Evolutionary conservation across 2,888 invertebrate genomes (phyloP).

Genomic region (Andrena bicolor): DNA sequence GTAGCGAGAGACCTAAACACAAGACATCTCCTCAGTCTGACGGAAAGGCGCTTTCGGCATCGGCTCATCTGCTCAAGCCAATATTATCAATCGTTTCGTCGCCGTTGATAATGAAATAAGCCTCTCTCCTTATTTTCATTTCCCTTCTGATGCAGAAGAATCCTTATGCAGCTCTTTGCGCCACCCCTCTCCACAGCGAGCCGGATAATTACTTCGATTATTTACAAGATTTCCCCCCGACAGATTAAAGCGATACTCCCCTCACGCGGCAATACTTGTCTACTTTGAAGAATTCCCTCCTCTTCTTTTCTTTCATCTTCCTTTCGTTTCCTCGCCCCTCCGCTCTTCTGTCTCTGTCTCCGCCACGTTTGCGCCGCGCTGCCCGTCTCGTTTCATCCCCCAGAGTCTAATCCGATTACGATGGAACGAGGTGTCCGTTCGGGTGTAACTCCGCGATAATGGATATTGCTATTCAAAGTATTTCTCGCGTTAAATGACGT

Average conservation of each 20-base stretch:
- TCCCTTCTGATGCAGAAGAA: slow-evolving; percentile 21
- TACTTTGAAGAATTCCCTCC: slow-evolving; percentile 38
- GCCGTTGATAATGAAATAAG: slow-evolving; percentile 65
- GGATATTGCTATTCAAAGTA: slow-evolving; percentile 79
- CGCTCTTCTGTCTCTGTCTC: slow-evolving; percentile 12
- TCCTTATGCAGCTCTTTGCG: slow-evolving; percentile 32
- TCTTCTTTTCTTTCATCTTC: slow-evolving; percentile 34
- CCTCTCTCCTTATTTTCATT: slow-evolving; percentile 44
- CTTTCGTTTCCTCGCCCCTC: slow-evolving; percentile 35
- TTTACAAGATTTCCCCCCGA: slow-evolving; percentile 72
- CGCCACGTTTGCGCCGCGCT: neutral
- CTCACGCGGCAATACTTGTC: slow-evolving; percentile 38
- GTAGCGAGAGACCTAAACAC: slow-evolving; percentile 44
- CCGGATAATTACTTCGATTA: slow-evolving; percentile 73
- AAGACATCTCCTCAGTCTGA: slow-evolving; percentile 31
- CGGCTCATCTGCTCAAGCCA: slow-evolving; percentile 48
- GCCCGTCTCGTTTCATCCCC: slow-evolving; percentile 40
- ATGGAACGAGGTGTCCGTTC: slow-evolving; percentile 76
- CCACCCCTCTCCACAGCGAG: slow-evolving; percentile 34
- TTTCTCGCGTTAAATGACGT: slow-evolving; percentile 78
- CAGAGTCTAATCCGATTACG: slow-evolving; percentile 78
- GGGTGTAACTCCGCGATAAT: slow-evolving; percentile 80
- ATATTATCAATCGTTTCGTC: slow-evolving; percentile 68
- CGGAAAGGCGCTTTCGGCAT: slow-evolving; percentile 27
- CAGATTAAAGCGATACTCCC: slow-evolving; percentile 69